phyloP scores from a whole-genome alignment of 2,888 invertebrate species.

The Eupithecia abbreviata region DNA sequence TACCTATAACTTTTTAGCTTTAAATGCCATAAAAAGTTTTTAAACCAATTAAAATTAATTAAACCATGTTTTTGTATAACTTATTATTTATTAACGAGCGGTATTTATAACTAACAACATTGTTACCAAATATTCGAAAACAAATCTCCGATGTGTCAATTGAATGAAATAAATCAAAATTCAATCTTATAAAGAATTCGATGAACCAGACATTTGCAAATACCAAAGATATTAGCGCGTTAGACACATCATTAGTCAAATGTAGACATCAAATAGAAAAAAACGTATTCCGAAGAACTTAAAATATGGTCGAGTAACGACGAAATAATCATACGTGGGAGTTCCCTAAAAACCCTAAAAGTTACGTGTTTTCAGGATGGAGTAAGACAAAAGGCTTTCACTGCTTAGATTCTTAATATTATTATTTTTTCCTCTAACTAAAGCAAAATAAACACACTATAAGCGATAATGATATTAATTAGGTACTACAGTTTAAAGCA shows the following conservation, averaged over 20 bases:
- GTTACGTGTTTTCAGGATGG: slow-evolving; percentile 2
- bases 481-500: background rate
- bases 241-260: slow-evolving; percentile 2
- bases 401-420: background rate
- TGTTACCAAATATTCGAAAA: background rate
- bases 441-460: background rate
- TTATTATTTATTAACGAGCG: too few relatives aligned
- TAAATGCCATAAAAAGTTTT: background rate
- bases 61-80: too few relatives aligned
- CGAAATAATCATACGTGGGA: background rate
- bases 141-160: too few relatives aligned
- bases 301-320: background rate
- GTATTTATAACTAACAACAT: background rate
- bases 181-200: background rate
- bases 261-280: background rate
- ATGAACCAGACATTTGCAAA: slow-evolving; percentile 13
- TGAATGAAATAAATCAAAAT: background rate
- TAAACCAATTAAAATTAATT: too few relatives aligned
- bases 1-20: background rate
- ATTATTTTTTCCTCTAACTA: background rate
- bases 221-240: slow-evolving; percentile 7
- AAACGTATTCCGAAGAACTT: background rate
- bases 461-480: background rate
- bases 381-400: background rate
- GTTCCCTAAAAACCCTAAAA: background rate